Evolutionary conservation across 2,797 vertebrate genomes (phyloP).

Genomic region (Sebastolobus altivelis): DNA sequence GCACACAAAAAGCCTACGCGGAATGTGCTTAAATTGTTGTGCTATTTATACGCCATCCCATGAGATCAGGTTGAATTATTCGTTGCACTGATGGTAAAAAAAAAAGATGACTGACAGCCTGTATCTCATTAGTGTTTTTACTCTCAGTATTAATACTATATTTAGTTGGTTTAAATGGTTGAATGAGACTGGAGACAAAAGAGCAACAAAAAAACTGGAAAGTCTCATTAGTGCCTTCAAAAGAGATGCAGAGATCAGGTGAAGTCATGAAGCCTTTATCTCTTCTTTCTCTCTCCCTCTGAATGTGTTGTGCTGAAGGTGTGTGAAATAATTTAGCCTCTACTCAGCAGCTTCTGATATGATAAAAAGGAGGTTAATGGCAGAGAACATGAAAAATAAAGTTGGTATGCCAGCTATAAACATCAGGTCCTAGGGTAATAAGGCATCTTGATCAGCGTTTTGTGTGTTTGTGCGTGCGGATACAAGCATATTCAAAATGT

Average conservation of each 20-base stretch:
- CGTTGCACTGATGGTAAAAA: too few relatives aligned
- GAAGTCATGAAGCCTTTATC: slow-evolving; percentile 17
- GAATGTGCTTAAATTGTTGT: too few relatives aligned
- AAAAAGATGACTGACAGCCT: too few relatives aligned
- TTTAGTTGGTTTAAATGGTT: not conserved
- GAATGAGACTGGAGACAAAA: slow-evolving; percentile 6
- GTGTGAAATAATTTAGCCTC: slow-evolving; percentile 6
- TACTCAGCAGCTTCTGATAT: slow-evolving; percentile 12
- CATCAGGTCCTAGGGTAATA: not conserved
- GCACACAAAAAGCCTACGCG: too few relatives aligned
- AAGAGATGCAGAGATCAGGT: not conserved
- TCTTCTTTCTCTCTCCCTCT: not conserved
- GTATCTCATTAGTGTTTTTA: not conserved
- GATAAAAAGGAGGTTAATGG: slow-evolving; percentile 14
- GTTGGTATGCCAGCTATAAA: not conserved
- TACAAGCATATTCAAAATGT: slow-evolving; percentile 4
- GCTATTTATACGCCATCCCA: too few relatives aligned
- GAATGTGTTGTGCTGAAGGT: not conserved
- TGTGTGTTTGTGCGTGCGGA: not conserved
- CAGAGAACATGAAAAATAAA: slow-evolving; percentile 15
- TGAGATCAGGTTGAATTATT: too few relatives aligned
- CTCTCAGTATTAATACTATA: not conserved
- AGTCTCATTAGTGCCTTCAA: slow-evolving; percentile 12
- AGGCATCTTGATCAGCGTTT: not conserved
- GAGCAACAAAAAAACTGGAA: slow-evolving; percentile 11